These are phyloP conservation scores for Leptestheria dahalacensis DNA, from an alignment of 1,140 invertebrate species.

Conservation along the genomic window DNA sequence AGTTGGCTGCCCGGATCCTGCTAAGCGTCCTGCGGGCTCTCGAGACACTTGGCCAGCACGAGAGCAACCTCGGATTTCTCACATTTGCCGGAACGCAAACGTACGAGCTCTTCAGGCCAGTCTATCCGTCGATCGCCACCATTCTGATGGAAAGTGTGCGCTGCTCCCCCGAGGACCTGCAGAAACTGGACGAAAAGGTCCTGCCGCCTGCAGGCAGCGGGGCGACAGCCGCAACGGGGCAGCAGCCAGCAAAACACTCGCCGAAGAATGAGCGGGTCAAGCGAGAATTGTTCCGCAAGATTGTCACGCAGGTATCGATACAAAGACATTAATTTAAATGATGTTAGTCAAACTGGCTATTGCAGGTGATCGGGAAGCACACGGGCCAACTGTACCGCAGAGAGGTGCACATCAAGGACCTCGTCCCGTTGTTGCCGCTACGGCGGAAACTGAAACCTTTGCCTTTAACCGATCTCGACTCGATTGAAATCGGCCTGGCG, in stretches of 20 bases:
- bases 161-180: constrained; percentile 54
- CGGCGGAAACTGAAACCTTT: constrained; percentile 17
- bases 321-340: too few species aligned
- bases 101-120: constrained; percentile 62
- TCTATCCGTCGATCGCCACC: constrained; percentile 47
- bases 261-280: constrained; percentile 67
- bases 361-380: constrained; percentile 56
- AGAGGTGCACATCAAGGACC: constrained; percentile 63
- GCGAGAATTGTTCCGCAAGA: constrained; percentile 76
- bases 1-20: constrained; percentile 51
- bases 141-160: constrained; percentile 55
- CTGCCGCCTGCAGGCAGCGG: constrained; percentile 26
- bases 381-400: constrained; percentile 70
- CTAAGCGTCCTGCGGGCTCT: constrained; percentile 55
- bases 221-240: constrained; percentile 44
- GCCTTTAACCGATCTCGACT: background rate
- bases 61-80: constrained; percentile 49
- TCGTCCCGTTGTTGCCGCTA: constrained; percentile 46
- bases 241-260: constrained; percentile 25
- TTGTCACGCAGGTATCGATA: constrained; percentile 51
- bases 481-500: constrained; percentile 3
- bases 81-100: constrained; percentile 54
- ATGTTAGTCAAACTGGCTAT: constrained; percentile 6
- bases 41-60: constrained; percentile 66
- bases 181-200: constrained; percentile 72